Conservation (phyloP, 1,140 invertebrate species). For the Leptinotarsa defecta region DNA sequence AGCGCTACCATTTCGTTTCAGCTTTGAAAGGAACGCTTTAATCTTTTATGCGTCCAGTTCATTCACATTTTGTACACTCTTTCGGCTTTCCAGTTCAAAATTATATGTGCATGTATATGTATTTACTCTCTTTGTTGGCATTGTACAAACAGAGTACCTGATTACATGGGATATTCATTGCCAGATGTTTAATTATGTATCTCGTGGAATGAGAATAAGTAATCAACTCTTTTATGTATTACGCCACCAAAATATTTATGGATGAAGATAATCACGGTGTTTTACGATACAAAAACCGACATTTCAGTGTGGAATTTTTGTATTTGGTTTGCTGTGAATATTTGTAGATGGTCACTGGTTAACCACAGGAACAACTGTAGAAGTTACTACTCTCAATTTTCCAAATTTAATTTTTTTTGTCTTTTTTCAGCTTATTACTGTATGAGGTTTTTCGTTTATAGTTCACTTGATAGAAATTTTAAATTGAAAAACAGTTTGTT, state of each 20-base stretch:
- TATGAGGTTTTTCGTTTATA: too few species aligned
- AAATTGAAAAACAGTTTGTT: too few species aligned
- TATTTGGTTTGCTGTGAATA: too few species aligned
- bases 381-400: too few species aligned
- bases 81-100: neutral
- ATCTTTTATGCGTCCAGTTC: neutral
- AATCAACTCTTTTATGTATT: neutral
- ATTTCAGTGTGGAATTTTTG: too few species aligned
- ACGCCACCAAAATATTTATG: neutral
- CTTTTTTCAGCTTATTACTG: too few species aligned
- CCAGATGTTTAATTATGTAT: constrained; percentile 6
- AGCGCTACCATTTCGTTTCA: neutral
- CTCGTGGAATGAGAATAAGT: neutral
- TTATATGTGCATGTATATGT: constrained; percentile 1
- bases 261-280: neutral
- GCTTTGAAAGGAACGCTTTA: neutral
- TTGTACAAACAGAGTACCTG: neutral
- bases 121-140: constrained; percentile 1
- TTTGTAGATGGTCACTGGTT: too few species aligned
- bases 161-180: constrained; percentile 1
- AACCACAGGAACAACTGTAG: too few species aligned
- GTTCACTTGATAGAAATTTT: too few species aligned
- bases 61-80: neutral
- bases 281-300: neutral
- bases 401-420: too few species aligned